Conservation (phyloP, 1,140 invertebrate genomes). For the Halesus radiatus region DNA sequence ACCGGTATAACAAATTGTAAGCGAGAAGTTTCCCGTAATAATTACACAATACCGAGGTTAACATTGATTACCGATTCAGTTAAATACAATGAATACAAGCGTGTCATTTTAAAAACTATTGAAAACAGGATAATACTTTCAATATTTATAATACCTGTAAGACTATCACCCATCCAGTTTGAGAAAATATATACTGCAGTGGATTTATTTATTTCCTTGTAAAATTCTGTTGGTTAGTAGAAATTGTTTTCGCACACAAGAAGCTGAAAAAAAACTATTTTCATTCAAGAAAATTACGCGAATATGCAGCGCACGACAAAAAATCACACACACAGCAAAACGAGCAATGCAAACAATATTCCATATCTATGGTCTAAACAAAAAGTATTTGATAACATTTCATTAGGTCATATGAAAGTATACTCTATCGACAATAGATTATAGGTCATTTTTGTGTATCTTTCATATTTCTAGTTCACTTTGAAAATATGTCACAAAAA, state of each 20-base stretch:
- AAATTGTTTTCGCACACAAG: neutral
- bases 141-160: conserved; percentile 21
- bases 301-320: conserved; percentile 4
- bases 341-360: neutral
- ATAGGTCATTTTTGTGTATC: no score
- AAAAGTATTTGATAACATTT: no score
- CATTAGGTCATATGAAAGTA: no score
- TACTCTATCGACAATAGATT: no score
- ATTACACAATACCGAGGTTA: neutral
- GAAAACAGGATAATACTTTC: neutral
- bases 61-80: neutral
- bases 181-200: conserved; percentile 8
- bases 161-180: conserved; percentile 22
- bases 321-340: neutral
- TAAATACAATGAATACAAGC: neutral
- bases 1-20: conserved; percentile 8
- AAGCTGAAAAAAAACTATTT: neutral
- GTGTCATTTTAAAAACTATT: neutral
- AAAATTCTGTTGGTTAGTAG: neutral
- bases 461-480: no score
- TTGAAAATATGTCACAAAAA: no score
- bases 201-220: neutral
- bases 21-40: neutral
- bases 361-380: neutral
- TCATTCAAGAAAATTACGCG: conserved; percentile 32